Base-by-base conservation (phyloP, 2,888 invertebrate genomes). In the Homarus gammarus region DNA sequence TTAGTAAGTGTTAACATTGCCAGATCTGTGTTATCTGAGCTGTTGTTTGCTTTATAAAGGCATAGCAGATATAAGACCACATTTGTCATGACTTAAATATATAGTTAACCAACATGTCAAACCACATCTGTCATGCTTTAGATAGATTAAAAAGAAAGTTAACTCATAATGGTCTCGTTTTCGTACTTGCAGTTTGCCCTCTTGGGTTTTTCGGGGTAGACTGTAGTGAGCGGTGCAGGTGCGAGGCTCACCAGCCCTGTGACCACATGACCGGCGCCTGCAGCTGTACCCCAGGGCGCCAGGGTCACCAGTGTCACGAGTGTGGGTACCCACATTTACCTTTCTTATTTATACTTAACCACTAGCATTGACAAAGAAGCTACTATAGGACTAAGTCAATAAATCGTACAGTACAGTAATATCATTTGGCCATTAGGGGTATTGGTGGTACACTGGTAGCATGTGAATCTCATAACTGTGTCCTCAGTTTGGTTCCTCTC, bases 241-340 rank as follows among this genome's bases (percentile, higher is more conserved):
- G 84, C 33, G 84, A 38, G 15, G 72, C 10, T 44, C 68, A 82
- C 38, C 36, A 93, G 18, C 87, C 90, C 38, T 94, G 95, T 92
- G 94, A 94, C 89, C 94, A 93, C 10, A 92, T 93, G 44, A 94
- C 94, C 2, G 95, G 95, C 0, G 94, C 94, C 82, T 95, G 95
- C 92, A 93, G 93, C 10, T 95, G 95, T 92, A 93, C 93, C 10
- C 93, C 94, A 15, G 95, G 95, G 0, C 93, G 92, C 84, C 93
- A 93, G 61, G 95, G 95, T 2, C 93, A 94, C 72, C 92, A 93
- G 40, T 95, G 95, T 92, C 87, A 90, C 27, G 51, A 90, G 56
- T 89, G 89, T 89, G n/a, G 78, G 86, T 86, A 56, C 22, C 56
- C 22, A 1, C 56, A 12, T 56, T 1, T 56, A 0, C 56, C 5